A percentile compares a stretch with the other conserved stretches of the same genome.
Evolutionary conservation across 2,113 vertebrate genomes (phyloP).

Genomic region (Gallinago jamesoni): DNA sequence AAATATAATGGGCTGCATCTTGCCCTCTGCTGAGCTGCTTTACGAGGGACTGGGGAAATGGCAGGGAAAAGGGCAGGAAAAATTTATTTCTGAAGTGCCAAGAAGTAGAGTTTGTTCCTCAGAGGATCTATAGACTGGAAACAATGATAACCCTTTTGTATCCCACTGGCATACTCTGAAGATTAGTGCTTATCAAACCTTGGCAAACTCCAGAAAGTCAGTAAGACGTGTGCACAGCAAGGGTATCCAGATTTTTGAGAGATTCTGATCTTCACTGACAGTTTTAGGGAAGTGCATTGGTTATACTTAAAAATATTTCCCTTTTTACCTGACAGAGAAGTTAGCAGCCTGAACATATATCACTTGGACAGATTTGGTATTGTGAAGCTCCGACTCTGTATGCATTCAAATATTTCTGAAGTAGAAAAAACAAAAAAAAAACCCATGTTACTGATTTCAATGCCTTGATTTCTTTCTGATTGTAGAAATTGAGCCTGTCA

Average conservation of each 20-base stretch:
- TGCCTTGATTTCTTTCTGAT: neutral
- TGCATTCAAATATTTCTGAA: neutral
- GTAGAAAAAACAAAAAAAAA: neutral
- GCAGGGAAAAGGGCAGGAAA: constrained; percentile 35
- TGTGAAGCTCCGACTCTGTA: neutral
- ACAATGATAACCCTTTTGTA: neutral
- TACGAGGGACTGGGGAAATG: constrained; percentile 4
- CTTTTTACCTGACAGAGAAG: neutral
- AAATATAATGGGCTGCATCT: constrained; percentile 41
- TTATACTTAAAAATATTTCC: neutral
- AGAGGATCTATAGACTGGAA: neutral
- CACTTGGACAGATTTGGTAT: neutral
- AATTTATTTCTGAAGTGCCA: constrained; percentile 16
- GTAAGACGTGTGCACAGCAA: neutral
- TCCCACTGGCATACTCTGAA: neutral
- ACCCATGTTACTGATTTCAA: neutral
- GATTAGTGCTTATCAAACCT: neutral
- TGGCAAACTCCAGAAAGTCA: neutral
- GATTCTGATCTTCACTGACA: neutral
- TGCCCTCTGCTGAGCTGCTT: constrained; percentile 35
- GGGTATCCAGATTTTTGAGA: neutral
- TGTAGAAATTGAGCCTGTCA: neutral
- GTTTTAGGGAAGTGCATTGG: neutral
- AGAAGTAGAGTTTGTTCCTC: neutral
- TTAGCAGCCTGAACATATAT: neutral